phyloP scores from a whole-genome alignment of 1,140 invertebrate genomes.

The Drosophila pseudoananassae region DNA sequence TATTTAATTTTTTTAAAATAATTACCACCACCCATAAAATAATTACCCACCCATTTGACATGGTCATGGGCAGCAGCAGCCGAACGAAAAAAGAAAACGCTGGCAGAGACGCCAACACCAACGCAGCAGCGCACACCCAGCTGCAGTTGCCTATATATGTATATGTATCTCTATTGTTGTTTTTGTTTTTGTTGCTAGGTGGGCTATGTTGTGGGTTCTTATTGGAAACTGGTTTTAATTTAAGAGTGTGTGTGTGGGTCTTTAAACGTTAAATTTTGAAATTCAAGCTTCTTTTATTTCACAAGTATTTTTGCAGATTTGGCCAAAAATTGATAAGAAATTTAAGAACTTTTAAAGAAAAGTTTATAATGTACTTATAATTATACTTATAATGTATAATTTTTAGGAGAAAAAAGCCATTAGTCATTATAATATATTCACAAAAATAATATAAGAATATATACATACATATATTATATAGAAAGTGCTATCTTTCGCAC shows the following conservation, averaged over 20 bases:
- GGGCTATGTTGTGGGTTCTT: constrained; percentile 47
- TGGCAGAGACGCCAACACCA: constrained; percentile 8
- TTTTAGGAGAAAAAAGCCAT: not conserved
- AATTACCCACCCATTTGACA: constrained; percentile 38
- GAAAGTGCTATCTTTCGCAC: no score
- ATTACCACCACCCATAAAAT: no score
- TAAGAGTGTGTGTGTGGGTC: constrained; percentile 7
- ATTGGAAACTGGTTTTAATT: constrained; percentile 48
- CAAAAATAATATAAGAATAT: no score
- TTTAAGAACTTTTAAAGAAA: not conserved
- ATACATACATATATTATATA: no score
- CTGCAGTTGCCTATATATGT: constrained; percentile 15
- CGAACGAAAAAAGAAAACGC: constrained; percentile 36
- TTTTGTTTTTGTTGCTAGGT: constrained; percentile 41
- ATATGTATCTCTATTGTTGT: not conserved
- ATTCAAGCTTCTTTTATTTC: constrained; percentile 33
- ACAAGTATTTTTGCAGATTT: constrained; percentile 4
- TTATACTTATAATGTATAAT: not conserved
- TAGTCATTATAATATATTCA: no score
- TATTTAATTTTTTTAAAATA: no score
- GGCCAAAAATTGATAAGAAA: no score
- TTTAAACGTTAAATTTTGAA: constrained; percentile 49
- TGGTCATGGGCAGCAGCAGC: constrained; percentile 57
- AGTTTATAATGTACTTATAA: no score
- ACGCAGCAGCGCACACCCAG: constrained; percentile 39